Percentiles rank a stretch among this genome's conserved stretches.
These are phyloP conservation scores for Trichopoda pennipes DNA, from an alignment of 2,888 invertebrate genomes.

Conservation along the genomic window DNA sequence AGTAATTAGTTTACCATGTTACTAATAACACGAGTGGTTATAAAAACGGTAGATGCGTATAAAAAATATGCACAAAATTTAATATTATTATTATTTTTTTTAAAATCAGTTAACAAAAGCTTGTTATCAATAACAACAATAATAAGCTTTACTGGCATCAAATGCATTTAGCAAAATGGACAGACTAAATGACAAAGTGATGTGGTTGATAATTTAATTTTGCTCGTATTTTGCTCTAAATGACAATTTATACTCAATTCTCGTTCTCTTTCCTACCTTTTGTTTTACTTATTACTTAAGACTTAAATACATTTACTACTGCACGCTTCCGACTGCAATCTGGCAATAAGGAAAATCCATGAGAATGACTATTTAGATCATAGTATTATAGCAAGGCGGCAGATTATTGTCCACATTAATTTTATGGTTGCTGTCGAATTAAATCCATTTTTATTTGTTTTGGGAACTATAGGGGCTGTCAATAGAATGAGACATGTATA, in stretches of 20 bases:
- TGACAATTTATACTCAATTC: slow-evolving; percentile 14
- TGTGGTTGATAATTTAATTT: slow-evolving; percentile 65
- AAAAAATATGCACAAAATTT: neutral
- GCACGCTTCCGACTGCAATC: no score
- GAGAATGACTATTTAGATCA: no score
- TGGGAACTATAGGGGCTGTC: no score
- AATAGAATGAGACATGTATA: no score
- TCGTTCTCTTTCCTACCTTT: neutral
- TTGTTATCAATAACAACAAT: slow-evolving; percentile 12
- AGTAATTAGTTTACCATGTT: slow-evolving; percentile 1
- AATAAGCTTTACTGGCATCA: slow-evolving; percentile 5
- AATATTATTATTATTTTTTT: neutral
- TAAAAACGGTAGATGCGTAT: neutral
- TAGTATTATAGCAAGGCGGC: no score
- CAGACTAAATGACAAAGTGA: slow-evolving; percentile 30
- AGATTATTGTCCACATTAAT: no score
- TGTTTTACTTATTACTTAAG: neutral
- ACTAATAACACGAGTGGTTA: neutral
- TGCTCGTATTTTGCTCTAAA: slow-evolving; percentile 38
- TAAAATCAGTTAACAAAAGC: slow-evolving; percentile 8
- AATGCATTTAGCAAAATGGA: slow-evolving; percentile 38
- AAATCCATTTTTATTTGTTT: no score
- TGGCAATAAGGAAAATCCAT: no score
- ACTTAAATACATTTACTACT: no score
- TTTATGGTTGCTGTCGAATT: no score